phyloP scores from a whole-genome alignment of 2,113 vertebrate genomes.

The Erythrocebus patas region DNA sequence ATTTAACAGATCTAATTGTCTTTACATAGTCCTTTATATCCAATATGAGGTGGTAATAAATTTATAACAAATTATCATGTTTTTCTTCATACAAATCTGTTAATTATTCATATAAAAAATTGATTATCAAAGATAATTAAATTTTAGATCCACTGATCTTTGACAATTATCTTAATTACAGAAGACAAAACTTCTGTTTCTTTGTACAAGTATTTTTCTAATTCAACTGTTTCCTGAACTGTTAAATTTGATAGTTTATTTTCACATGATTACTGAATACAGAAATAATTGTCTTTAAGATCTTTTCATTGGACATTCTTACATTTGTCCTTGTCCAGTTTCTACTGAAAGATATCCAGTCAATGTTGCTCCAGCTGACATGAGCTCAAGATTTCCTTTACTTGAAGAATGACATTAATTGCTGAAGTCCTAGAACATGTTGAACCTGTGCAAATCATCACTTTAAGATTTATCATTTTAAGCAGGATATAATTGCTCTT shows the following conservation, averaged over 20 bases:
- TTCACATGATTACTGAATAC: neutral
- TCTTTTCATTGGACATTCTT: neutral
- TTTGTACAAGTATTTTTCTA: neutral
- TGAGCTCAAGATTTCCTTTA: too few species aligned
- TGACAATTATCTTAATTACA: neutral
- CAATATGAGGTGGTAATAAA: neutral
- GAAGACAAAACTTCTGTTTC: neutral
- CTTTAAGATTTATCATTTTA: too few species aligned
- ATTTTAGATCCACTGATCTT: neutral
- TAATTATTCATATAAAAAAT: too few species aligned
- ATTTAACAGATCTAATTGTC: too few species aligned
- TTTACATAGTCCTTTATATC: neutral
- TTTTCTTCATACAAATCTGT: neutral
- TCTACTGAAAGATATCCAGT: neutral
- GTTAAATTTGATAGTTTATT: neutral
- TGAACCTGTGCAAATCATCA: too few species aligned
- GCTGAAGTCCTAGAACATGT: too few species aligned
- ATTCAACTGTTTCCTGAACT: too few species aligned
- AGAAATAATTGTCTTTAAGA: neutral
- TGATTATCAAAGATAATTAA: neutral
- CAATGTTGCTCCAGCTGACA: neutral
- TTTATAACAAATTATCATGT: too few species aligned
- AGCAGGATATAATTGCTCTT: too few species aligned
- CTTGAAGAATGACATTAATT: neutral
- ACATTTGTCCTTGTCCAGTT: neutral